phyloP scores from a whole-genome alignment of 2,797 vertebrate genomes.

The Vultur gryphus region DNA sequence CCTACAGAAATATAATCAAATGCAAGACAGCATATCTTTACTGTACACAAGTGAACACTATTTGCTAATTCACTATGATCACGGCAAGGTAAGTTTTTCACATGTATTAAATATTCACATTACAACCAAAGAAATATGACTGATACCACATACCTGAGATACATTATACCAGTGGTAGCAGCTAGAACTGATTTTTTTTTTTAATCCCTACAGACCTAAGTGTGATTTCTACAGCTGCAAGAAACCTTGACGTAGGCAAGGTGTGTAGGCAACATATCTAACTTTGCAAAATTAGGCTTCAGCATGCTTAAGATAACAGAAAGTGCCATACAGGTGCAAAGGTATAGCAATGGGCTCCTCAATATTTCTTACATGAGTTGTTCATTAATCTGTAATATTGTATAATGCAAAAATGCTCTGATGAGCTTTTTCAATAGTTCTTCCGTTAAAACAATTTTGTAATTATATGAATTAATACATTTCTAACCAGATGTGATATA shows the following conservation, averaged over 20 bases:
- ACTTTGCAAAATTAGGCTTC: not conserved
- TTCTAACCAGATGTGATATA: not conserved
- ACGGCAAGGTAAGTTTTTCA: not conserved
- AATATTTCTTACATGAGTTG: not conserved
- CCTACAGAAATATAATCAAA: not conserved
- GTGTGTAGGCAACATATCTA: not conserved
- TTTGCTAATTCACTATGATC: slow-evolving; percentile 17
- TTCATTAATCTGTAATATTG: not conserved
- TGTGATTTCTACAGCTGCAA: not conserved
- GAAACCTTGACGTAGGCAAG: not conserved
- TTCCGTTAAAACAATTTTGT: not conserved
- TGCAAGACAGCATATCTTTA: not conserved
- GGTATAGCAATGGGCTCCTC: not conserved
- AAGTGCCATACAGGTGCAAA: not conserved
- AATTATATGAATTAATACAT: not conserved
- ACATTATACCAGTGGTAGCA: slow-evolving; percentile 3
- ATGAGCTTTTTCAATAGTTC: not conserved
- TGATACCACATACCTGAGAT: slow-evolving; percentile 42
- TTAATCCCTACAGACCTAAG: not conserved
- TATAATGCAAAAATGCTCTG: not conserved
- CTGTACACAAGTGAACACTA: not conserved
- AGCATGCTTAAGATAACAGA: not conserved
- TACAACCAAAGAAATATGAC: not conserved
- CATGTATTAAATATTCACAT: slow-evolving; percentile 34
- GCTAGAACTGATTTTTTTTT: not conserved